Conservation (phyloP, 2,113 vertebrate species). For the Cottus gobio region DNA sequence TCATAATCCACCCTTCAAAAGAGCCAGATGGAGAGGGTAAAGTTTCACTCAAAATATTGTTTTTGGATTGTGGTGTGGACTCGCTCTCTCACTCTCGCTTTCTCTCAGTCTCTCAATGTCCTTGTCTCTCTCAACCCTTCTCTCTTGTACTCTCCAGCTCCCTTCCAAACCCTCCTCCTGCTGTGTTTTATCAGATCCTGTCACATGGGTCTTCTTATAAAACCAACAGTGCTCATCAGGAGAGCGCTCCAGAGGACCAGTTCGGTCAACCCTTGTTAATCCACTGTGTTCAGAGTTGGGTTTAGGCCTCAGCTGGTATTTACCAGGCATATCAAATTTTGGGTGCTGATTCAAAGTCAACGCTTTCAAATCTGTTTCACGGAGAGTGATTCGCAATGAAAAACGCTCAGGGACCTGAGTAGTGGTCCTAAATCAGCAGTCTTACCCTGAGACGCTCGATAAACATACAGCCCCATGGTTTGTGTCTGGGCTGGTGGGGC, state of each 20-base stretch:
- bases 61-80: slow-evolving; percentile 82
- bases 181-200: slow-evolving; percentile 79
- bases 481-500: slow-evolving; percentile 69
- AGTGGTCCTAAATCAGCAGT: slow-evolving; percentile 72
- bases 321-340: slow-evolving; percentile 57
- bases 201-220: slow-evolving; percentile 72
- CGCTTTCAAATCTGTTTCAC: slow-evolving; percentile 44
- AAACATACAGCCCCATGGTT: slow-evolving; percentile 73
- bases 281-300: slow-evolving; percentile 36
- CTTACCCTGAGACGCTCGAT: slow-evolving; percentile 69
- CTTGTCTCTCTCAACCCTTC: slow-evolving; percentile 63
- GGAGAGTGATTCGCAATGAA: slow-evolving; percentile 55
- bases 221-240: slow-evolving; percentile 75
- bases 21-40: slow-evolving; percentile 85
- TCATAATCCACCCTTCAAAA: slow-evolving; percentile 85
- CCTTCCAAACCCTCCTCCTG: slow-evolving; percentile 56
- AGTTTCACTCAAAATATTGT: slow-evolving; percentile 86
- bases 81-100: slow-evolving; percentile 50
- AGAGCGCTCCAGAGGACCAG: slow-evolving; percentile 54
- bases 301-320: slow-evolving; percentile 44
- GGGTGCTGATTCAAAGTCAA: slow-evolving; percentile 56
- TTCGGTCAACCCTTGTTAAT: slow-evolving; percentile 62
- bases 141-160: slow-evolving; percentile 55
- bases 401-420: slow-evolving; percentile 44
- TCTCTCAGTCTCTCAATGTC: slow-evolving; percentile 62